phyloP scores from a whole-genome alignment of 2,888 invertebrate genomes.

The Plemyria rubiginata region DNA sequence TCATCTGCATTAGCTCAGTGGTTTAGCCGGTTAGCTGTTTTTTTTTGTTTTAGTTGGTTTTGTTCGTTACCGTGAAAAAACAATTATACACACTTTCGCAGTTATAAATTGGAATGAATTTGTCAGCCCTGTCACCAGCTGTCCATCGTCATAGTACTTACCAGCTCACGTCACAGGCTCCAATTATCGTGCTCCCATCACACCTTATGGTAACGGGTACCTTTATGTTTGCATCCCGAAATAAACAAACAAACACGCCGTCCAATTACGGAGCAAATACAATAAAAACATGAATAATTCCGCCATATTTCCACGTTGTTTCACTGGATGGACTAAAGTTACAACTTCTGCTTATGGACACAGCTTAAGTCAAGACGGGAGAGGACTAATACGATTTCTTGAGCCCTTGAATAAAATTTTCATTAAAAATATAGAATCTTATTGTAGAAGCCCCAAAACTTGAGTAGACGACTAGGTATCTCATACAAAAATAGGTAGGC shows the following conservation, averaged over 20 bases:
- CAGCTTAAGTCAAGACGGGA: neutral
- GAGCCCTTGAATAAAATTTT: no score
- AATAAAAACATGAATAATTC: constrained; percentile 58
- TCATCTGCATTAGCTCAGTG: no score
- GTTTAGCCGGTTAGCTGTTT: no score
- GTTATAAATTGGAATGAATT: no score
- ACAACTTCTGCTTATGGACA: constrained; percentile 33
- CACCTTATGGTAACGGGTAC: constrained; percentile 2
- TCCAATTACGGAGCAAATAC: constrained; percentile 40
- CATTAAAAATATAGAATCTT: no score
- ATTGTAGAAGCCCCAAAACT: no score
- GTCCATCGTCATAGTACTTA: constrained; percentile 9
- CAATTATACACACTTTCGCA: no score
- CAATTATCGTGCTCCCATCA: constrained; percentile 19
- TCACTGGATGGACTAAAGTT: constrained; percentile 43
- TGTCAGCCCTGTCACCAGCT: neutral
- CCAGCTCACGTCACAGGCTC: constrained; percentile 10
- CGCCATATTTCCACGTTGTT: constrained; percentile 49
- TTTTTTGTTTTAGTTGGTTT: no score
- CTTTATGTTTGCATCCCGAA: constrained; percentile 36
- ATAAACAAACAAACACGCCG: constrained; percentile 45
- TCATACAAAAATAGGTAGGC: no score
- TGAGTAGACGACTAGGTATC: no score
- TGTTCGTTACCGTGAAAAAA: no score
- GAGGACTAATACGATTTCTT: neutral